Evolutionary conservation across 2,113 vertebrate species (phyloP).

Genomic region (Clarias macrocephalus): DNA sequence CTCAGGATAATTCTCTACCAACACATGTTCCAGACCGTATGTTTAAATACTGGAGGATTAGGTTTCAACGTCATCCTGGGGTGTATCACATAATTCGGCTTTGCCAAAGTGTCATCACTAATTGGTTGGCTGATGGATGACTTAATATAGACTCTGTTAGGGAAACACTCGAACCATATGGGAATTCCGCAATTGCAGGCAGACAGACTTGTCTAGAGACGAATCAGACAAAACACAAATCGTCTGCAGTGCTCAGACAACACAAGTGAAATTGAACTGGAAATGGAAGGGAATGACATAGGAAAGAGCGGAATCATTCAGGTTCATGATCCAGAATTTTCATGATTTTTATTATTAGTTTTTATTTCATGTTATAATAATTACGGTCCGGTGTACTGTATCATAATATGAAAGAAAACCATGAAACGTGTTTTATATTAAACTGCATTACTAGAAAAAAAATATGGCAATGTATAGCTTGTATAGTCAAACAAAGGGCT

Average conservation of each 20-base stretch:
- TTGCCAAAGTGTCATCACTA: constrained; percentile 34
- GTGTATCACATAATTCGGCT: constrained; percentile 30
- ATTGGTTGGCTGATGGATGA: constrained; percentile 37
- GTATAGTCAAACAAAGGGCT: no score
- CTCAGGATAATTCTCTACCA: constrained; percentile 29
- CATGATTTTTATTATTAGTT: neutral
- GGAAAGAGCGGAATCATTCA: neutral
- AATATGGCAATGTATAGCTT: no score
- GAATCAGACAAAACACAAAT: constrained; percentile 29
- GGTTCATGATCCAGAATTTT: neutral
- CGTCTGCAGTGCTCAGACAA: neutral
- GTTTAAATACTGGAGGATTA: constrained; percentile 23
- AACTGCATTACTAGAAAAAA: neutral
- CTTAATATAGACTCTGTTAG: constrained; percentile 34
- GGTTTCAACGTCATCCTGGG: constrained; percentile 29
- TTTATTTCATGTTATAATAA: neutral
- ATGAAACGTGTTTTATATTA: neutral
- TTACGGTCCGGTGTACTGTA: neutral
- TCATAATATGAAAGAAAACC: neutral
- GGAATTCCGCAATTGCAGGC: constrained; percentile 24
- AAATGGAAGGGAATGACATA: neutral
- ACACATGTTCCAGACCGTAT: constrained; percentile 17
- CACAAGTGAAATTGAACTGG: neutral
- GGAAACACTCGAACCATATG: constrained; percentile 17
- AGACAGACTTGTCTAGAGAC: constrained; percentile 27